These are phyloP conservation scores for Cynodonichthys magdalenae DNA, from an alignment of 2,797 vertebrate genomes.

Conservation along the genomic window DNA sequence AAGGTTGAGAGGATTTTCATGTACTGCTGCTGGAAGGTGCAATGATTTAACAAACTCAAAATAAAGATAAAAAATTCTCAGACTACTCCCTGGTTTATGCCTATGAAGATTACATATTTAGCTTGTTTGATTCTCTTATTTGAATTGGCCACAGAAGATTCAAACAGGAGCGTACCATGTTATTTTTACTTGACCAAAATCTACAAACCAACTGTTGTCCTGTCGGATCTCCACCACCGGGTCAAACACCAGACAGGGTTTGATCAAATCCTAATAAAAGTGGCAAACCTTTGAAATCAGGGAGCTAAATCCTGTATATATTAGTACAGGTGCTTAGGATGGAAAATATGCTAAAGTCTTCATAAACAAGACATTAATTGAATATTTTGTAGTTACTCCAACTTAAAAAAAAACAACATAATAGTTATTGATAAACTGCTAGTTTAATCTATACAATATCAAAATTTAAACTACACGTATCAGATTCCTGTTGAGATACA, in stretches of 20 bases:
- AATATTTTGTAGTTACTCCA: conserved; percentile 3
- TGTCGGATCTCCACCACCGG: conserved; percentile 9
- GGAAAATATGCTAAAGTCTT: not conserved
- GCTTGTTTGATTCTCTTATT: conserved; percentile 33
- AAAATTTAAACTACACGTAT: conserved; percentile 34
- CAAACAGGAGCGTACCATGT: conserved; percentile 23
- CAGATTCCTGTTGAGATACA: conserved; percentile 17
- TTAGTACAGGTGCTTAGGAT: not conserved
- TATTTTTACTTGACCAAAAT: conserved; percentile 10
- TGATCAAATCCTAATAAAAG: conserved; percentile 4
- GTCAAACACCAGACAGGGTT: not conserved
- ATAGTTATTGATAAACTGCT: conserved; percentile 45
- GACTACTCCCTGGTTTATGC: conserved; percentile 29
- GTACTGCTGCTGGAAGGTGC: conserved; percentile 28
- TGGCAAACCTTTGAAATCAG: not conserved
- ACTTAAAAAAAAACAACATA: conserved; percentile 1
- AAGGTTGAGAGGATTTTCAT: conserved; percentile 27
- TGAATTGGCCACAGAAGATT: conserved; percentile 23
- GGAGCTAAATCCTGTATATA: conserved; percentile 13
- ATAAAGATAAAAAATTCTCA: conserved; percentile 36
- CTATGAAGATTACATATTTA: conserved; percentile 39
- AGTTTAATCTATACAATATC: conserved; percentile 31
- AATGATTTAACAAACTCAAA: conserved; percentile 47
- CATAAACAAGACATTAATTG: conserved; percentile 1
- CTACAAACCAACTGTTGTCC: conserved; percentile 21